Percentiles rank a stretch among this genome's conserved stretches.
Conservation (phyloP, 1,140 invertebrate species). For the Trissolcus basalis region DNA sequence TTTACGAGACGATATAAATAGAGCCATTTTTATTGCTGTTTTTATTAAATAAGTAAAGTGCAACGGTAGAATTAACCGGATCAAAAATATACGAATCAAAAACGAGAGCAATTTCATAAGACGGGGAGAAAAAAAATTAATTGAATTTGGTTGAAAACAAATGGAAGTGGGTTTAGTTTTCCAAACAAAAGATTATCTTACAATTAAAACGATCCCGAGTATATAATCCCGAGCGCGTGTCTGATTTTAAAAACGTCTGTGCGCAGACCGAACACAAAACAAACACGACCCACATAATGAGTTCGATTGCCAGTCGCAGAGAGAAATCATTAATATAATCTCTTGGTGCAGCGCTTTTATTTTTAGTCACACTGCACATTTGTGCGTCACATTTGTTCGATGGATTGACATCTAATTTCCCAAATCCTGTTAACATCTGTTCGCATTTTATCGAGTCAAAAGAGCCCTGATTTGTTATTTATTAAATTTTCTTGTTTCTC, state of each 20-base stretch:
- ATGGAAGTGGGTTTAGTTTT: conserved; percentile 2
- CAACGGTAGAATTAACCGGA: no score
- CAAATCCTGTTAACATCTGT: conserved; percentile 50
- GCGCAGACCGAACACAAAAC: conserved; percentile 29
- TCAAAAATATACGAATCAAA: no score
- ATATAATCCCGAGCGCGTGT: conserved; percentile 35
- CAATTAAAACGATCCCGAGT: conserved; percentile 15
- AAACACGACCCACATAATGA: conserved; percentile 34
- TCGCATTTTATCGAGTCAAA: conserved; percentile 42
- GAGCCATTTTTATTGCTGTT: background rate
- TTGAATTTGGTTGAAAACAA: no score
- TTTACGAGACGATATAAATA: background rate
- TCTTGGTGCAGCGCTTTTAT: conserved; percentile 21
- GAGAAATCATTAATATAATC: conserved; percentile 35
- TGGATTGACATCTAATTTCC: conserved; percentile 51
- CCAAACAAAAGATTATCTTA: conserved; percentile 1
- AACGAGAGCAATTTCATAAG: no score
- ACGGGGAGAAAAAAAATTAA: no score
- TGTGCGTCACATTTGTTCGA: conserved; percentile 43
- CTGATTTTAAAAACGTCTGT: conserved; percentile 26
- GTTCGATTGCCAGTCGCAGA: conserved; percentile 13
- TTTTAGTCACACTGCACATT: conserved; percentile 36
- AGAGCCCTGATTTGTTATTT: conserved; percentile 43
- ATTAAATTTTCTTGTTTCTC: conserved; percentile 34
- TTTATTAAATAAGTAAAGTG: no score